Evolutionary conservation across 2,113 vertebrate species (phyloP).

Genomic region (Corythornis cristatus): DNA sequence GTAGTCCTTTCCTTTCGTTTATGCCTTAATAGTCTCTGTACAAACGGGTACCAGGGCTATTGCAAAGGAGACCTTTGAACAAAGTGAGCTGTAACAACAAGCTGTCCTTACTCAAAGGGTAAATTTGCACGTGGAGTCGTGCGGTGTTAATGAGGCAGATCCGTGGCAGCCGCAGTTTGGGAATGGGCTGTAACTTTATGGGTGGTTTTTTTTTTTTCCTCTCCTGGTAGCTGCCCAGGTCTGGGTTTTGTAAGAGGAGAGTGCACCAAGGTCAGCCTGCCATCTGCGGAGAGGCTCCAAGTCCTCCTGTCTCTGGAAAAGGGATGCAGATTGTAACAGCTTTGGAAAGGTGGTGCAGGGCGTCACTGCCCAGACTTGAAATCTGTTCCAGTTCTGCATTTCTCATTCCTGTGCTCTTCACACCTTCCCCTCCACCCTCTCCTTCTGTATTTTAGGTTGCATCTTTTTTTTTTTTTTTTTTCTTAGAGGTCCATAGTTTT

Average conservation of each 20-base stretch:
- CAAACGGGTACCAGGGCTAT: neutral
- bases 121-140: neutral
- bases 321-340: neutral
- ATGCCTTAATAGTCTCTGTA: slow-evolving; percentile 17
- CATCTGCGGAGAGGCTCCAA: neutral
- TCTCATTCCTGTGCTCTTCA: neutral
- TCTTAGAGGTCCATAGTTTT: neutral
- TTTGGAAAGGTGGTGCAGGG: neutral
- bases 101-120: neutral
- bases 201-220: neutral
- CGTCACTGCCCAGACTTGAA: neutral
- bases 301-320: neutral
- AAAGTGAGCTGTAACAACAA: neutral
- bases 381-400: neutral
- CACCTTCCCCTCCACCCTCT: neutral
- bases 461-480: neutral
- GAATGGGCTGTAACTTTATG: neutral
- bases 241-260: neutral
- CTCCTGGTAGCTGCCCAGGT: neutral
- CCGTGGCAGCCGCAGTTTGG: neutral
- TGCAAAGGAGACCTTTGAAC: neutral
- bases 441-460: neutral
- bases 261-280: slow-evolving; percentile 22
- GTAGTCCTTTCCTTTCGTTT: slow-evolving; percentile 59
- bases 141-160: neutral